phyloP scores from a whole-genome alignment of 2,113 vertebrate genomes.

The Arothron firmamentum region DNA sequence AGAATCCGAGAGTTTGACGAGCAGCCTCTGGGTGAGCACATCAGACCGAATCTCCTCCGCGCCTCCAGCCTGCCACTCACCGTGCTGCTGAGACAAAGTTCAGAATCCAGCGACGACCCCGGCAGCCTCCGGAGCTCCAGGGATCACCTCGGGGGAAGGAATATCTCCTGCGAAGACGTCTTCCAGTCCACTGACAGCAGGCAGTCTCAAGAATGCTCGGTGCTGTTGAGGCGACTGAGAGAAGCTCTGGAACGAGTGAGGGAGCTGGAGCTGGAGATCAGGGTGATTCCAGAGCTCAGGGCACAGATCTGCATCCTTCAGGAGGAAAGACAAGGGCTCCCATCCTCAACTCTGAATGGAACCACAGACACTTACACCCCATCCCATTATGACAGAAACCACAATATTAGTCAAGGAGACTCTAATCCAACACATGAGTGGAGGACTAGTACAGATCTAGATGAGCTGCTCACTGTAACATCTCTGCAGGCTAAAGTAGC shows the following conservation, averaged over 20 bases:
- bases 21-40: conserved; percentile 65
- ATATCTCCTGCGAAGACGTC: conserved; percentile 47
- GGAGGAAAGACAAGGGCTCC: conserved; percentile 63
- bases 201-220: conserved; percentile 36
- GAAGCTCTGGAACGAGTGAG: conserved; percentile 66
- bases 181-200: conserved; percentile 42
- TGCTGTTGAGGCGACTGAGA: conserved; percentile 60
- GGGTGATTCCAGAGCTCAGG: conserved; percentile 69
- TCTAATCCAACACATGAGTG: conserved; percentile 52
- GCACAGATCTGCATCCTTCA: conserved; percentile 70
- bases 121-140: conserved; percentile 44
- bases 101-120: conserved; percentile 57
- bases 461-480: conserved; percentile 57
- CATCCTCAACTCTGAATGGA: conserved; percentile 37
- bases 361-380: conserved; percentile 14
- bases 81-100: conserved; percentile 72
- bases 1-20: conserved; percentile 68
- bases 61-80: conserved; percentile 89
- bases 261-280: conserved; percentile 67
- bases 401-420: conserved; percentile 39
- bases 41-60: conserved; percentile 84
- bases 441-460: conserved; percentile 66
- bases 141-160: conserved; percentile 55
- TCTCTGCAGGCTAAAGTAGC: conserved; percentile 79
- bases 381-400: conserved; percentile 19